Evolutionary conservation across 2,113 vertebrate genomes (phyloP), one percentile per base, ranked within the genome.

Genomic region (Melierax canorus): DNA sequence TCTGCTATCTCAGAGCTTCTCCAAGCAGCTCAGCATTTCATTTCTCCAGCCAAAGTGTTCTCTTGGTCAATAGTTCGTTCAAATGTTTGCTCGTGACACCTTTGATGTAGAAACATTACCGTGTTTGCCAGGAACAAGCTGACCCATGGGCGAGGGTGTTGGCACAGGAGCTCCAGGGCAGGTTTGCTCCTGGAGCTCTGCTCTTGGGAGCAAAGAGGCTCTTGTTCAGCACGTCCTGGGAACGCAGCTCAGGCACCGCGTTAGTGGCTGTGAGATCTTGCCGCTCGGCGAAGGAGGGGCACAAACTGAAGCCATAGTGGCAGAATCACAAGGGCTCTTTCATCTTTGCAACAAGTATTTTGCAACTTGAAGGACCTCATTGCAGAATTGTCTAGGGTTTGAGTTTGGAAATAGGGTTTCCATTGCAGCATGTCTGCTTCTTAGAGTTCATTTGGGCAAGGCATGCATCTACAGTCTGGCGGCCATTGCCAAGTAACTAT

Each of bases 91-190:
- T 78, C 20, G 0, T 7, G 55, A 18, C 22, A n/a, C 38, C 55
- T 96, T 71, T 74, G 93, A 53, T 86, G 76, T 62, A 22, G 71
- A 56, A 69, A 10, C 1, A 1, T 48, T 16, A 68, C 63, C 0
- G 0, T 58, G 80, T 91, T 92, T 95, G 89, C 88, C 88, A 88
- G 91, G 94, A 95, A 38, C 75, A 77, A 86, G 58, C 86, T 66
- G 79, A 38, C 55, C 86, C 3, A 0, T 10, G 58, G 69, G 38
- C 1, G 2, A 72, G 41, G 68, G 72, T 39, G 55, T 53, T 93
- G 78, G 72, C 53, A 12, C 68, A 24, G 72, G n/a, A 59, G 38
- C 43, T 63, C 53, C 27, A 4, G 81, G 67, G 46, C n/a, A 21
- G 24, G 46, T 51, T 88, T 81, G 77, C 34, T 81, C 36, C 66